These are phyloP conservation scores for Eulemur rubriventer DNA, from an alignment of 2,797 vertebrate species.

Conservation along the genomic window DNA sequence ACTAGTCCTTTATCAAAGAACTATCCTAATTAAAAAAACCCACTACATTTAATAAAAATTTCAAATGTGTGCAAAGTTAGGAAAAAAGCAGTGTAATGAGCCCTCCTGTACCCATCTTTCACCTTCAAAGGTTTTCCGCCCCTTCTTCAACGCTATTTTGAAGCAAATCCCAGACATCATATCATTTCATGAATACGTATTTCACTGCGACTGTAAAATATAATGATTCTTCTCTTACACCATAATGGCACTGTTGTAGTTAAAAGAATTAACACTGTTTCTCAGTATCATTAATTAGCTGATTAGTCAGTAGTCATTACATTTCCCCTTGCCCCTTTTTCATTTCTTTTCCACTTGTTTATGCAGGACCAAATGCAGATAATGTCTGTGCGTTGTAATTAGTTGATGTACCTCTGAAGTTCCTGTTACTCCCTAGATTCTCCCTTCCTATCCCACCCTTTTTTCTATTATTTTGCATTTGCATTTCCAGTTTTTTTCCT, in stretches of 20 bases:
- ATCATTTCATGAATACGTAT: background rate
- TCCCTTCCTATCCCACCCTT: background rate
- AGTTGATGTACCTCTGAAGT: background rate
- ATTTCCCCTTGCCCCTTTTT: background rate
- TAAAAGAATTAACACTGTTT: background rate
- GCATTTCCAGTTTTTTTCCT: background rate
- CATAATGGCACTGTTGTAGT: background rate
- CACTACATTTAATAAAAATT: background rate
- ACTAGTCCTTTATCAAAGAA: background rate
- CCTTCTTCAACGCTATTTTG: background rate
- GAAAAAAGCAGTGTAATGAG: background rate
- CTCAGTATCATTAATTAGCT: background rate
- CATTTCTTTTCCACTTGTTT: background rate
- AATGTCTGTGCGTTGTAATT: background rate
- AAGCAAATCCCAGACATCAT: background rate
- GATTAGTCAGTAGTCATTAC: background rate
- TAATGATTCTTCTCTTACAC: background rate
- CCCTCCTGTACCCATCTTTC: background rate
- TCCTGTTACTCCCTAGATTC: background rate
- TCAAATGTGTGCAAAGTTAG: background rate
- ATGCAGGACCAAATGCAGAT: background rate
- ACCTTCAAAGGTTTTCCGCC: background rate
- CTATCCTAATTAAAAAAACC: background rate
- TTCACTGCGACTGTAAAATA: background rate
- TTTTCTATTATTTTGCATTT: background rate